phyloP scores from a whole-genome alignment of 1,140 invertebrate genomes.

The Eurosta solidaginis region DNA sequence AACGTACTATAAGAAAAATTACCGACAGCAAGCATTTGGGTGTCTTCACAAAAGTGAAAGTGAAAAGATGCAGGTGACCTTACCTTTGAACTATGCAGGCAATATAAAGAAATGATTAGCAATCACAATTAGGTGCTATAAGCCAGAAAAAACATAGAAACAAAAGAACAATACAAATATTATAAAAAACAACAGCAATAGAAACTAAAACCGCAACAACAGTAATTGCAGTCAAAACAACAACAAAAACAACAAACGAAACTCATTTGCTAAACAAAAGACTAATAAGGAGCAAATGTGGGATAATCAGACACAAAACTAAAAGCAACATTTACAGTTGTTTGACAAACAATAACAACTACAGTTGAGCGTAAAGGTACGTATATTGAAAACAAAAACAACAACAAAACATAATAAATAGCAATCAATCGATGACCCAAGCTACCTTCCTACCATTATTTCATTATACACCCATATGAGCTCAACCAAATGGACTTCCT shows the following conservation, averaged over 20 bases:
- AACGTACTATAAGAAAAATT: too few species aligned
- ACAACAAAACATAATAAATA: too few species aligned
- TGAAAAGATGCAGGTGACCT: too few species aligned
- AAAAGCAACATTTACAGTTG: slow-evolving; percentile 26
- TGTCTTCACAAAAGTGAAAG: too few species aligned
- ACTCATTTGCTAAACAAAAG: slow-evolving; percentile 3
- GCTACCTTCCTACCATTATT: background rate
- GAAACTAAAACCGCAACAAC: background rate
- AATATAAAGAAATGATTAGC: too few species aligned
- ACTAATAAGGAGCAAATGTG: slow-evolving; percentile 17
- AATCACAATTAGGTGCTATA: too few species aligned
- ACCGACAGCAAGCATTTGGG: too few species aligned
- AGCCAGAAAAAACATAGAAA: too few species aligned
- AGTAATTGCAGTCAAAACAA: background rate
- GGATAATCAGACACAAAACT: background rate
- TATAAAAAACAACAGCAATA: background rate
- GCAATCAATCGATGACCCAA: slow-evolving; percentile 15
- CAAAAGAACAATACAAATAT: too few species aligned
- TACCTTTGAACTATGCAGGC: too few species aligned
- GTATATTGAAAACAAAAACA: background rate
- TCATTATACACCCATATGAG: background rate
- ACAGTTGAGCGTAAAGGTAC: background rate
- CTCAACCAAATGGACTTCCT: background rate
- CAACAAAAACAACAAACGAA: background rate
- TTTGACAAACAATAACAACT: slow-evolving; percentile 23